phyloP scores from a whole-genome alignment of 2,888 invertebrate species.

The Palloptera scutellata region DNA sequence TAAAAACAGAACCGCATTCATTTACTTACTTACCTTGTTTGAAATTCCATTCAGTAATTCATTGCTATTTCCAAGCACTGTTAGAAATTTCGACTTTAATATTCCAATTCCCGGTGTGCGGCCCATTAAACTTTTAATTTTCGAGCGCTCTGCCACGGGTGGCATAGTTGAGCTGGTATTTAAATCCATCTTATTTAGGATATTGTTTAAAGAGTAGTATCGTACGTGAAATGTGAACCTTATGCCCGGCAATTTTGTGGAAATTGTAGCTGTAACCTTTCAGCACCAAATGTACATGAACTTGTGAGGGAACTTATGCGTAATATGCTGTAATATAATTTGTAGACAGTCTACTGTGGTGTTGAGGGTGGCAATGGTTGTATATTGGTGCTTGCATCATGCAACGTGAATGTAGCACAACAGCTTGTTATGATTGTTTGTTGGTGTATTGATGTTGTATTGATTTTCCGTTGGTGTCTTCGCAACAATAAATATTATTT shows the following conservation, averaged over 20 bases:
- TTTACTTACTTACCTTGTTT: slow-evolving; percentile 60
- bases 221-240: neutral
- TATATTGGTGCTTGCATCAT: too few relatives aligned
- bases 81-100: slow-evolving; percentile 65
- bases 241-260: neutral
- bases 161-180: slow-evolving; percentile 53
- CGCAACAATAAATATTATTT: too few relatives aligned
- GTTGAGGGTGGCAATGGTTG: too few relatives aligned
- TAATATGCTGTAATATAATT: too few relatives aligned
- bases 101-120: slow-evolving; percentile 64
- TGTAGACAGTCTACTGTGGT: too few relatives aligned
- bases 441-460: too few relatives aligned
- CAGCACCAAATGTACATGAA: too few relatives aligned
- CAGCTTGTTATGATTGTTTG: too few relatives aligned
- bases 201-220: neutral
- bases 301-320: too few relatives aligned
- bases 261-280: slow-evolving; percentile 5
- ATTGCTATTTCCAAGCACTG: slow-evolving; percentile 66
- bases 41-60: slow-evolving; percentile 66
- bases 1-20: too few relatives aligned
- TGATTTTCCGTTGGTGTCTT: too few relatives aligned
- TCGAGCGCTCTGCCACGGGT: slow-evolving; percentile 61
- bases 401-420: too few relatives aligned
- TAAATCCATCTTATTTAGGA: slow-evolving; percentile 33
- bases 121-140: slow-evolving; percentile 65